Percentiles rank a stretch among this genome's conserved stretches.
Conservation (phyloP, 2,888 invertebrate species). For the Phengaris arion region DNA sequence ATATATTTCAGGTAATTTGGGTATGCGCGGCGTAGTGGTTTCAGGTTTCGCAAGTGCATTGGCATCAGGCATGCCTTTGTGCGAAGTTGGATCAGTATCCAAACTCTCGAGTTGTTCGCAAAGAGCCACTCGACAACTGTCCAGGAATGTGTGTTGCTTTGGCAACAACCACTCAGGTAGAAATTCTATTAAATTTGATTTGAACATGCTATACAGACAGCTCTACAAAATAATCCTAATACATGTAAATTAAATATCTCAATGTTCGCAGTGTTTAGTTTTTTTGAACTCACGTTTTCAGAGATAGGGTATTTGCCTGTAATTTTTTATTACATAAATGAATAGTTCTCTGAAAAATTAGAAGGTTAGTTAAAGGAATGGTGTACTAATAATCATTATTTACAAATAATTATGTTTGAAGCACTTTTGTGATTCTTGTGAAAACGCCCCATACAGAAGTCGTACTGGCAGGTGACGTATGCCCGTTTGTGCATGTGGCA, state of each 20-base stretch:
- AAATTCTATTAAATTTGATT: slow-evolving; percentile 46
- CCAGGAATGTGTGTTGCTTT: slow-evolving; percentile 51
- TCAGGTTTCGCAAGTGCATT: slow-evolving; percentile 42
- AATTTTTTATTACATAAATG: too few species aligned
- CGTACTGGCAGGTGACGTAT: too few species aligned
- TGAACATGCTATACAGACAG: slow-evolving; percentile 33
- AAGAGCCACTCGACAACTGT: slow-evolving; percentile 48
- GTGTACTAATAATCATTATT: too few species aligned
- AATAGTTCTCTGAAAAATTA: too few species aligned
- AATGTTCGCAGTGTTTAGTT: background rate
- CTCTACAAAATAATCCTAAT: background rate
- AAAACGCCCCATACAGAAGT: too few species aligned
- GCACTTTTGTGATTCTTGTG: too few species aligned
- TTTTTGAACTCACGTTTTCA: too few species aligned
- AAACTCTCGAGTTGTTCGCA: slow-evolving; percentile 41
- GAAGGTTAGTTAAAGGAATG: too few species aligned
- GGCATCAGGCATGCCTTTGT: slow-evolving; percentile 68
- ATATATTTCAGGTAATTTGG: slow-evolving; percentile 7
- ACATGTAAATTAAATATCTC: background rate
- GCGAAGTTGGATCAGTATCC: slow-evolving; percentile 42
- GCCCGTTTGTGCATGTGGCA: too few species aligned
- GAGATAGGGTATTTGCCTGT: too few species aligned
- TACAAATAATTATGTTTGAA: too few species aligned
- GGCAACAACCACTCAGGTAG: slow-evolving; percentile 43
- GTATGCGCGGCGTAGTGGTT: background rate